Evolutionary conservation across 92 coral and sea anemone species (phyloP).

Genomic region (Ricordea florida): DNA sequence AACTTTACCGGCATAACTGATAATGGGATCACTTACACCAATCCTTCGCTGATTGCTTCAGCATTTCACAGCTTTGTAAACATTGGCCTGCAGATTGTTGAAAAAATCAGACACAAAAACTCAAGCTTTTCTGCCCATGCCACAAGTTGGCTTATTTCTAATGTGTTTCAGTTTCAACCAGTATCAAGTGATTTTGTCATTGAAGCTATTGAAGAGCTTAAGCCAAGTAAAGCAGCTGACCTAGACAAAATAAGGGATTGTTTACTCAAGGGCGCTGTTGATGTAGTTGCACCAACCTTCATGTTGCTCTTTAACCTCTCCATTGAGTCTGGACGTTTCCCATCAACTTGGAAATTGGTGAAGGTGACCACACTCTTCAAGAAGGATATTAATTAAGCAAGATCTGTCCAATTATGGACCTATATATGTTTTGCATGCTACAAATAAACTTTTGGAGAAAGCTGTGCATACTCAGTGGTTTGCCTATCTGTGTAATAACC

Average conservation of each 20-base stretch:
- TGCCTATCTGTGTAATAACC: background rate
- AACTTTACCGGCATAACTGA: background rate
- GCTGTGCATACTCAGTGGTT: background rate
- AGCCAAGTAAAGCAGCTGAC: slow-evolving; percentile 13
- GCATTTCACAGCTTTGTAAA: too few species aligned
- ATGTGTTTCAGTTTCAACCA: slow-evolving; percentile 25
- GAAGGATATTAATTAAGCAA: slow-evolving; percentile 16
- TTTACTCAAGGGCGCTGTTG: slow-evolving; percentile 3
- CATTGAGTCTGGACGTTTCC: slow-evolving; percentile 11
- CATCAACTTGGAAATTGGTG: slow-evolving; percentile 16
- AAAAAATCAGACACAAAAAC: too few species aligned
- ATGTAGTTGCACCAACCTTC: background rate
- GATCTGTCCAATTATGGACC: slow-evolving; percentile 28
- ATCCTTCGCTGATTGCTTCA: background rate
- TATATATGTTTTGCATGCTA: background rate
- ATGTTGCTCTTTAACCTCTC: slow-evolving; percentile 8
- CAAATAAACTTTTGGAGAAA: too few species aligned
- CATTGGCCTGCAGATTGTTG: too few species aligned
- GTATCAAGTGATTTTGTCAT: background rate
- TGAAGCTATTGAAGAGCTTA: slow-evolving; percentile 18
- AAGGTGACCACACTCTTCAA: background rate
- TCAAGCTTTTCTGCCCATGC: too few species aligned
- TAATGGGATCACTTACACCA: background rate
- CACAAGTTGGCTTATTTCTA: background rate
- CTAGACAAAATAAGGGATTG: slow-evolving; percentile 19